Evolutionary conservation across 2,797 vertebrate species (phyloP), one percentile per base, ranked within the genome.

Genomic region (Molossus alvarezi): DNA sequence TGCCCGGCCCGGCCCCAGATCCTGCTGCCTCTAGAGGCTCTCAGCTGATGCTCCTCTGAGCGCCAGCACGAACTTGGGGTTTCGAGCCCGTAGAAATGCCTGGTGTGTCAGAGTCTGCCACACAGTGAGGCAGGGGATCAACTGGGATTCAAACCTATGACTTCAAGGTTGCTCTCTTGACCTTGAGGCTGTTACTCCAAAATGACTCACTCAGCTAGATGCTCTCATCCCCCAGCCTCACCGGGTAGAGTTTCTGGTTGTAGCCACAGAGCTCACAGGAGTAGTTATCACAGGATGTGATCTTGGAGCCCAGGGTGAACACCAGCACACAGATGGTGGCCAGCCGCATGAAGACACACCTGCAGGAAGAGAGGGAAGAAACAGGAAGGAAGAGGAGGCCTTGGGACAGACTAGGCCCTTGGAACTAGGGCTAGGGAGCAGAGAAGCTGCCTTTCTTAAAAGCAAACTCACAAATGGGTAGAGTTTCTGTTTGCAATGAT

Each of bases 331-430:
- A 99, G 1, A 99, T 99, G 95, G 98, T 99, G 98, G 99, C 99
- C 99, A 99, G 95, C 2, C 99, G 98, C 98, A 99, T 98, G 62
- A 99, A 99, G 96, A 99, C 99, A 88, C 99, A 99, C 98, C 99
- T 99, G 97, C 9, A 76, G 84, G 65, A 89, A 21, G 48, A 77
- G 1, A 27, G n/a, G 3, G 13, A 57, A 48, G 33, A 8, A n/a
- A 15, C 11, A 10, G 11, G 15, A 10, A 8, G 51, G 14, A 14
- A 58, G 33, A 53, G 27, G 27, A 29, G 53, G 41, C 33, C 4
- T 81, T 23, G 10, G 33, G 15, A 37, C 2, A 6, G 29, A 65
- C 77, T 5, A 29, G 33, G 23, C 45, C 71, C 64, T 69, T 0
- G 10, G 82, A n/a, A 41, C 5, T 3, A 57, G 27, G 14, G 29